Base-by-base conservation (phyloP, 1,140 invertebrate species). In the Leptoteleia sp. region DNA sequence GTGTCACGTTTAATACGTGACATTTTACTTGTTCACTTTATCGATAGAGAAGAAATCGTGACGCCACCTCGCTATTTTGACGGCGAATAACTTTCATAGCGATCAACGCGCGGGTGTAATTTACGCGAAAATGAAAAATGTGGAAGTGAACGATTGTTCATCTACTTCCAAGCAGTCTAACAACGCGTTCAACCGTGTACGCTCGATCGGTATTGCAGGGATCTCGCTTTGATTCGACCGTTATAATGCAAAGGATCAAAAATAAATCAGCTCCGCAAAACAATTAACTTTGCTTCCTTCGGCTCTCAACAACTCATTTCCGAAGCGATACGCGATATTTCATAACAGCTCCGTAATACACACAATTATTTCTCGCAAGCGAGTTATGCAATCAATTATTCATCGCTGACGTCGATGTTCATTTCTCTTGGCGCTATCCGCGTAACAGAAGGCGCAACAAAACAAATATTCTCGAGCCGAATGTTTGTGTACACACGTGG, bases 381-480 rank as follows among this genome's bases (percentile, higher is more conserved):
- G 62, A 54, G 37, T 54, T 55, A 45, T 55, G 38, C 31, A 67
- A 43, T 35, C 15, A 45, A 67, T 54, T 54, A 35, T 55, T 54
- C 62, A 27, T 31, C 8, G 8, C 1, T n/a, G 47, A 4, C 38
- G 35, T 43, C 38, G 9, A 45, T 35, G 38, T 11, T 29, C 27
- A 17, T 1, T 42, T 42, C 19, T 22, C 12, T n/a, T 1, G 52
- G 11, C 52, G 40, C 11, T 47, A 35, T 33, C 55, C 27, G 31
- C 47, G 37, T 37, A 68, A 68, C 48, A 48, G 31, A 38, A 37
- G 50, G 8, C 16, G 42, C 33, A n/a, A 19, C 27, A 16, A 27
- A 35, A 29, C 37, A 45, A 35, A 67, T 25, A 16, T 25, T 16
- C 6, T 7, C 37, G 11, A 5, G 7, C 19, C 12, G 8, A 9